Evolutionary conservation across 2,113 vertebrate species (phyloP), one percentile per base, ranked within the genome.

Genomic region (Pseudorhombus dupliciocellatus): DNA sequence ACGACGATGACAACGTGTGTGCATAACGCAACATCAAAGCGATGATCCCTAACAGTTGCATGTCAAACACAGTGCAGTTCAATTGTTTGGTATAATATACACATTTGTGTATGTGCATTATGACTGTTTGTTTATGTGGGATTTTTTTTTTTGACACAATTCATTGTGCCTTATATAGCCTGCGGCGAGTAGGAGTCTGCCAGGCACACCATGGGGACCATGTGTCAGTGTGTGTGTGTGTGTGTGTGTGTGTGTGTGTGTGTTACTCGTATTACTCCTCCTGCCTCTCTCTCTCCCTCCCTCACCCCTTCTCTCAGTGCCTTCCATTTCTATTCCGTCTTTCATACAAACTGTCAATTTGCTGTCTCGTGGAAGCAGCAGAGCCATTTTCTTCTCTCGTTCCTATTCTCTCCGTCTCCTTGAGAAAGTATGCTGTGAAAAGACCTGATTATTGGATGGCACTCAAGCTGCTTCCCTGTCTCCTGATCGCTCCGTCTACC

Each of bases 391-490:
- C 74, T 71, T 66, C 55, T 28, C 61, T 50, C 37, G 51, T 46
- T 48, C 40, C 78, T 30, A 77, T 81, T 85, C 81, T 84, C 56
- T 68, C 10, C 0, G 63, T 88, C 84, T 82, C 82, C 87, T 90
- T 86, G 79, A 87, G 73, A 86, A 90, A 85, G 79, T 87, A 61
- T 76, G 72, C 71, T 65, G 70, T 85, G 81, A 89, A 89, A 91
- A 75, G 86, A 90, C 72, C 74, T 88, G 88, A 91, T 92, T 89
- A 91, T 87, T 87, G 84, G 79, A 88, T 79, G 82, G 79, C 84
- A 89, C 90, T 89, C 81, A 80, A 81, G 81, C 77, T 84, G 68
- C 80, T 75, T 84, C 80, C 83, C 72, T 71, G 64, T 89, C 79
- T 82, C 73, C 71, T 75, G 84, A 86, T 81, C 86, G 70, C 76